phyloP scores from a whole-genome alignment of 2,113 vertebrate genomes.

The Chrysemys picta region DNA sequence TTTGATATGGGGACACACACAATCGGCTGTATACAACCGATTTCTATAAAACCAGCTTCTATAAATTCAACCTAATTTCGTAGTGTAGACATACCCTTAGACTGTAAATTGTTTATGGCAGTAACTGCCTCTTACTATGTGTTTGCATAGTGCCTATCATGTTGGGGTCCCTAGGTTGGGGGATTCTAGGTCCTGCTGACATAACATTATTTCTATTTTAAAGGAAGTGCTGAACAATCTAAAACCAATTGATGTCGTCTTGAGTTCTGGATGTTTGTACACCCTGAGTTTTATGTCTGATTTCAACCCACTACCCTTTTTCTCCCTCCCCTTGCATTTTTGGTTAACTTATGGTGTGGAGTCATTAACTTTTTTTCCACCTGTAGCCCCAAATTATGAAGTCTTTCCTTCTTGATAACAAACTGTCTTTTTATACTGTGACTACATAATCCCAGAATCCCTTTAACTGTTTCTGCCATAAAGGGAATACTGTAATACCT shows the following conservation, averaged over 20 bases:
- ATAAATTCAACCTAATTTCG: too few relatives aligned
- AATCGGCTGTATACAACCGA: too few relatives aligned
- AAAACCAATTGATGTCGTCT: neutral
- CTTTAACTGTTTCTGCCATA: neutral
- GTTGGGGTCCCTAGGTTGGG: neutral
- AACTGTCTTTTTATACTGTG: neutral
- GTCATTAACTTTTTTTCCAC: too few relatives aligned
- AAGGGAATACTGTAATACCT: neutral
- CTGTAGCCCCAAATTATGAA: neutral
- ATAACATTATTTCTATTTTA: neutral
- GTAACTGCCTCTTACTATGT: neutral
- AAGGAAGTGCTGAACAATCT: neutral
- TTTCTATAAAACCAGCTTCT: too few relatives aligned
- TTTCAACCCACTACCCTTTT: too few relatives aligned
- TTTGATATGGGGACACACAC: too few relatives aligned
- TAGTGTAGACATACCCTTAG: too few relatives aligned
- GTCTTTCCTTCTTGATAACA: neutral
- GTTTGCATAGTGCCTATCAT: neutral
- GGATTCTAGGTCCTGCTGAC: neutral
- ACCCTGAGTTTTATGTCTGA: neutral
- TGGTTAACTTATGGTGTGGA: neutral
- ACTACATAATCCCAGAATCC: neutral
- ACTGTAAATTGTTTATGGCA: neutral
- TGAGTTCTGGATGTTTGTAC: neutral
- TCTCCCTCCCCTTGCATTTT: neutral